Evolutionary conservation across 2,797 vertebrate genomes (phyloP), one percentile per base, ranked within the genome.

Genomic region (Lycodopsis pacificus): DNA sequence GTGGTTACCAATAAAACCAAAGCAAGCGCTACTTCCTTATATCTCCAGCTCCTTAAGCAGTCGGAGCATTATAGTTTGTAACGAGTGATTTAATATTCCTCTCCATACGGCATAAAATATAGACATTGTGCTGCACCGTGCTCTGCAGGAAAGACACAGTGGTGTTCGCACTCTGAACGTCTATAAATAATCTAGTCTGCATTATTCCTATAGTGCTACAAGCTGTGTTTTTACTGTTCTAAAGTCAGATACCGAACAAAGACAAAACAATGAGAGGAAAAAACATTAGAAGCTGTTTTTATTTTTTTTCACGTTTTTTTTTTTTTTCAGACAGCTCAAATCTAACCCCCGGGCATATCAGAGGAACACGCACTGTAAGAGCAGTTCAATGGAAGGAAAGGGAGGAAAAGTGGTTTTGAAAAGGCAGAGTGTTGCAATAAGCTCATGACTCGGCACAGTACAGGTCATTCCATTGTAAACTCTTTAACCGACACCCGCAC

Each of bases 371-470:
- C 8, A 58, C 17, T 20, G 57, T n/a, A 27, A 48, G 34, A 71
- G 56, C 7, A 25, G 9, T 42, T 79, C 13, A 69, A 4, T 75
- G 59, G 49, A 64, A 65, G 27, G 49, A 65, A 42, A 74, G 34
- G 63, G 61, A 77, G 48, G 66, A 76, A 36, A 56, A 61, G 46
- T 59, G 13, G 6, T 32, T n/a, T 42, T 79, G 64, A 84, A 72
- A 32, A 64, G 66, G 11, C 40, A 58, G 25, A 51, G 66, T 74
- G 65, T 66, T 71, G 14, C 17, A 61, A 5, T 12, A 10, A 66
- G 8, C 30, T 13, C 15, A 61, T 22, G 38, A 59, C 71, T 61
- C 12, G 49, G 44, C 34, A 66, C 8, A 36, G 7, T 44, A 34
- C 30, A 40, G 25, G 66, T 67, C 3, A 38, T 57, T 22, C 8